Percentiles rank a stretch among this genome's conserved stretches.
These are phyloP conservation scores for Calyptommatus sinebrachiatus DNA, from an alignment of 2,113 vertebrate species.

Conservation along the genomic window DNA sequence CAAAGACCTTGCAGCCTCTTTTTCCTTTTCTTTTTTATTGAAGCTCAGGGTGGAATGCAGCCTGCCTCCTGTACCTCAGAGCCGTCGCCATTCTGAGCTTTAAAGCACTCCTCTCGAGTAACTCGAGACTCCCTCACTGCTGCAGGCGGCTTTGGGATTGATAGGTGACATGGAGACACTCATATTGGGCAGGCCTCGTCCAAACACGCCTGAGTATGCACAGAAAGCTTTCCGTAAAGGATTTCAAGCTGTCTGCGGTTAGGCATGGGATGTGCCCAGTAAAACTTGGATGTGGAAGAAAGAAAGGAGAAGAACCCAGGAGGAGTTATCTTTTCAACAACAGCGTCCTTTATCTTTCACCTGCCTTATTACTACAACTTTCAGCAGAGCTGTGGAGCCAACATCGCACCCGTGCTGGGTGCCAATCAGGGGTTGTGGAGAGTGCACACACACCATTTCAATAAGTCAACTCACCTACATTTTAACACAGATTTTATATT, in stretches of 20 bases:
- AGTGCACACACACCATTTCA: neutral
- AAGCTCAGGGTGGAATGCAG: conserved; percentile 2
- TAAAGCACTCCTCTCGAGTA: conserved; percentile 25
- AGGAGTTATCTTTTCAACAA: conserved; percentile 22
- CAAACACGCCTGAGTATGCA: conserved; percentile 15
- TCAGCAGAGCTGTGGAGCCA: neutral
- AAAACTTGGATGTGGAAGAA: conserved; percentile 32
- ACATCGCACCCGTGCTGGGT: neutral
- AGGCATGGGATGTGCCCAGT: conserved; percentile 18
- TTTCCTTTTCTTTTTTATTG: neutral
- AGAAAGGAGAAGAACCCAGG: conserved; percentile 15
- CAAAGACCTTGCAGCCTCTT: conserved; percentile 6
- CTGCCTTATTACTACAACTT: neutral
- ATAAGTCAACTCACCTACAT: neutral
- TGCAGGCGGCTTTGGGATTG: conserved; percentile 27
- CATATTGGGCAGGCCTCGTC: conserved; percentile 12
- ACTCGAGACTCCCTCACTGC: conserved; percentile 18
- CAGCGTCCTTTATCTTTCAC: conserved; percentile 17
- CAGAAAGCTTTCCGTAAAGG: conserved; percentile 12
- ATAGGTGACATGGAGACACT: conserved; percentile 34
- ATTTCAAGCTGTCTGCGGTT: conserved; percentile 35
- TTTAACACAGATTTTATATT: neutral
- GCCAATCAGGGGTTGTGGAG: neutral
- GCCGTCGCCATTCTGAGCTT: conserved; percentile 7
- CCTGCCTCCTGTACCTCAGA: neutral